phyloP scores from a whole-genome alignment of 2,888 invertebrate species.

The Cryptus viduatorius region DNA sequence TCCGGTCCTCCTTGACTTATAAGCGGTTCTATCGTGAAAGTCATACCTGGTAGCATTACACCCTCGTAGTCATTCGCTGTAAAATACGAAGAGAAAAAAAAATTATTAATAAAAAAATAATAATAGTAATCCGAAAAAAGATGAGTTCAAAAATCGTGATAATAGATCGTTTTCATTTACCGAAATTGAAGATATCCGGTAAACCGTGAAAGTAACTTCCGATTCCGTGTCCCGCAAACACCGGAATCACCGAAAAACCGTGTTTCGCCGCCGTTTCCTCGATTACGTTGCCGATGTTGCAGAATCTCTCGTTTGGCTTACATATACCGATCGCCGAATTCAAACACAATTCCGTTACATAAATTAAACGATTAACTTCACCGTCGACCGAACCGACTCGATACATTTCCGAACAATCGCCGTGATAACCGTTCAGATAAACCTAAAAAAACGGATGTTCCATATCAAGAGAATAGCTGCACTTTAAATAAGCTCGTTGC shows the following conservation, averaged over 20 bases:
- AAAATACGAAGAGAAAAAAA: constrained; percentile 69
- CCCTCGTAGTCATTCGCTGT: constrained; percentile 89
- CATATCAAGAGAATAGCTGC: no score
- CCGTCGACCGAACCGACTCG: constrained; percentile 93
- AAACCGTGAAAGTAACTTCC: constrained; percentile 96
- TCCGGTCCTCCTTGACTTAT: constrained; percentile 91
- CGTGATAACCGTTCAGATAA: constrained; percentile 94
- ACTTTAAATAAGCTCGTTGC: neutral
- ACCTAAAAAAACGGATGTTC: constrained; percentile 86
- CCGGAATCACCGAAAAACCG: constrained; percentile 90
- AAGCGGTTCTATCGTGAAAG: constrained; percentile 97
- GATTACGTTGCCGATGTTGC: constrained; percentile 87
- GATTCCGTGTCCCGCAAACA: constrained; percentile 96
- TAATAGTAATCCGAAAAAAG: neutral
- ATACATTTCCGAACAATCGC: constrained; percentile 96
- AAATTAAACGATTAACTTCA: constrained; percentile 89
- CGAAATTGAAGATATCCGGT: constrained; percentile 94
- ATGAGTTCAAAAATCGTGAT: constrained; percentile 19
- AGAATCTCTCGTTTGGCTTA: constrained; percentile 86
- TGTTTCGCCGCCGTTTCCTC: constrained; percentile 88
- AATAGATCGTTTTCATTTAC: constrained; percentile 85
- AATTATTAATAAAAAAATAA: neutral
- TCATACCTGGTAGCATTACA: constrained; percentile 94
- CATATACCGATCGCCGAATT: constrained; percentile 87
- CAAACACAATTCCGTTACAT: constrained; percentile 90